Conservation (phyloP, 2,113 vertebrate genomes). For the Raja brachyura region DNA sequence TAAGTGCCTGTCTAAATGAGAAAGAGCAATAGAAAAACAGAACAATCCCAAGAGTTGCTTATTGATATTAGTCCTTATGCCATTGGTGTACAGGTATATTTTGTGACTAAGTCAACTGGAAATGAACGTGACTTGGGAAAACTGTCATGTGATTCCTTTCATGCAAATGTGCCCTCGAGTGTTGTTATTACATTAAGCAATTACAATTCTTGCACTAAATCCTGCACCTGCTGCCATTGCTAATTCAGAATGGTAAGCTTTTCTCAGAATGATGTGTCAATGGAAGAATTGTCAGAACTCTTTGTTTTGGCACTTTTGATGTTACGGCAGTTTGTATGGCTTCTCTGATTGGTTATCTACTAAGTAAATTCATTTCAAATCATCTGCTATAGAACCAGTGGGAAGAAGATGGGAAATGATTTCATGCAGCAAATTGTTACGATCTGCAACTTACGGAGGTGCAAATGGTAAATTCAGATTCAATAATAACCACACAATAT, state of each 20-base stretch:
- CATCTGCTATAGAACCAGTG: neutral
- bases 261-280: neutral
- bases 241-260: neutral
- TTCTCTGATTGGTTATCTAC: neutral
- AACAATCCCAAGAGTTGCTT: neutral
- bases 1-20: too few relatives aligned
- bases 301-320: neutral
- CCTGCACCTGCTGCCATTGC: slow-evolving; percentile 7
- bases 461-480: neutral
- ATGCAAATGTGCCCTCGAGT: neutral
- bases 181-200: neutral
- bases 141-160: neutral
- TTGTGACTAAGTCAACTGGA: neutral
- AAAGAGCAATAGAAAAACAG: neutral
- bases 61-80: neutral
- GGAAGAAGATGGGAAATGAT: neutral
- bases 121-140: neutral
- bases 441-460: too few relatives aligned
- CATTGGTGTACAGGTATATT: neutral
- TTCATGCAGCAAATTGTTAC: neutral
- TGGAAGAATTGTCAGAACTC: neutral
- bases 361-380: neutral
- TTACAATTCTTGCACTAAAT: neutral
- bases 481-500: neutral
- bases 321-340: neutral